A percentile compares a stretch with the other conserved stretches of the same genome.
phyloP scores from a whole-genome alignment of 2,113 vertebrate species.

The Pogona vitticeps region DNA sequence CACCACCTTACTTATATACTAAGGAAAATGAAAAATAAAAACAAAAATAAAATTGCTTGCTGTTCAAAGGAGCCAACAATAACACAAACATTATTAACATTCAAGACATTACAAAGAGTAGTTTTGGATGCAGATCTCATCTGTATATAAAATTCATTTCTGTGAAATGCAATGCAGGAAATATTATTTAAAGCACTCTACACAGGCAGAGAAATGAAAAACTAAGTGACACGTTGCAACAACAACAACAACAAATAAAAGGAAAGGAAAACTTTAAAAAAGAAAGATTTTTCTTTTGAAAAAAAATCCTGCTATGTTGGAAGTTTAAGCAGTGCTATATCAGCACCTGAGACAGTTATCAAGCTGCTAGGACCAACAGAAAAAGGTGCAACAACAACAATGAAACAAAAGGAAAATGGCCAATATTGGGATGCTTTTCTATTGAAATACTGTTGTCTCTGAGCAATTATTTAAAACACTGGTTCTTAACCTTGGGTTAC shows the following conservation, averaged over 20 bases:
- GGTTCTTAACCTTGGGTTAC: too few relatives aligned
- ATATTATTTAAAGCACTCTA: conserved; percentile 19
- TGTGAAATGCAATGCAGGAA: neutral
- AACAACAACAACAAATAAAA: conserved; percentile 3
- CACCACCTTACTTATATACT: neutral
- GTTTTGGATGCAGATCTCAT: neutral
- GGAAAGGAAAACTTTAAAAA: conserved; percentile 22
- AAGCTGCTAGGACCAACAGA: conserved; percentile 41
- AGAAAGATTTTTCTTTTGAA: neutral
- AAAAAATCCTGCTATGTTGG: conserved; percentile 6
- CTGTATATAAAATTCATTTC: conserved; percentile 48
- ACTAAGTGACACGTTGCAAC: conserved; percentile 17
- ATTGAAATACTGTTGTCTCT: neutral
- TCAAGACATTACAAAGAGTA: conserved; percentile 48
- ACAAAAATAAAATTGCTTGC: conserved; percentile 42
- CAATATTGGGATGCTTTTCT: conserved; percentile 2
- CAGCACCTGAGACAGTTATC: conserved; percentile 41
- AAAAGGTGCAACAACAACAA: conserved; percentile 35
- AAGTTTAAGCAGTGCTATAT: conserved; percentile 56
- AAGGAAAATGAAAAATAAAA: conserved; percentile 22
- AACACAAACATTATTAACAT: conserved; percentile 51
- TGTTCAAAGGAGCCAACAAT: conserved; percentile 51
- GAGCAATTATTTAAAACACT: neutral
- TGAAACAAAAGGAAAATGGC: conserved; percentile 35
- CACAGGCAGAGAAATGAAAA: conserved; percentile 36